Base-by-base conservation (phyloP, 35 echinoderm and acorn worm genomes). In the Heliocidaris erythrogramma region DNA sequence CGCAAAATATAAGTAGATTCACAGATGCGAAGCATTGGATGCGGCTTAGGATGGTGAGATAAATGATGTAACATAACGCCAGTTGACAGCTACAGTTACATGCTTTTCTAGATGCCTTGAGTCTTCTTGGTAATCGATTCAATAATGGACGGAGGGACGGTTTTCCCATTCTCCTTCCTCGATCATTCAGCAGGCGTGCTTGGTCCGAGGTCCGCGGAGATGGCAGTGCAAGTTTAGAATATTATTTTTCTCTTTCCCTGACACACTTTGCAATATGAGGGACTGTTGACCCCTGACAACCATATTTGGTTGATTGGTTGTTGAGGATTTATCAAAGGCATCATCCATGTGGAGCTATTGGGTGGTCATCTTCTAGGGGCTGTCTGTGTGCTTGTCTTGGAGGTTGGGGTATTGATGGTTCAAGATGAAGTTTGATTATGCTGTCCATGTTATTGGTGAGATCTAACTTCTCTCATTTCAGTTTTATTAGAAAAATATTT, bases 341-440 rank as follows among this genome's bases (percentile, higher is more conserved):
- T 78, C 65, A 78, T n/a, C 65, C 27, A 7, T 78, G 27, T 78
- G 65, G 65, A 78, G 27, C 65, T 78, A 21, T 78, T n/a, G 65
- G 2, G 52, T 56, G 3, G 35, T 42, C 35, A 42, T 42, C 35
- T 56, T 56, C 14, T 56, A 56, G 12, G 65, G 18, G 65, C 27
- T 27, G 21, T 27, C 65, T 78, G 27, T 78, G 52, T 56, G 65
- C 7, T 27, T 24, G 27, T 78, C 27, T 24, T 78, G 65, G 65
- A 27, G 65, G 18, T 78, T 27, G 7, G 1, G 87, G 87, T 7
- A 32, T 89, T 89, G 87, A 8, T 47, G 32, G 27, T 78, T 24
- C 65, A n/a, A 78, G 47, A 89, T 89, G 87, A 89, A 47, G 87
- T n/a, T 89, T 47, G 87, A 89, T 89, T 89, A 89, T 48, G 31